Evolutionary conservation across 2,888 invertebrate genomes (phyloP), one percentile per base, ranked within the genome.

Genomic region (Napeogenes inachia): DNA sequence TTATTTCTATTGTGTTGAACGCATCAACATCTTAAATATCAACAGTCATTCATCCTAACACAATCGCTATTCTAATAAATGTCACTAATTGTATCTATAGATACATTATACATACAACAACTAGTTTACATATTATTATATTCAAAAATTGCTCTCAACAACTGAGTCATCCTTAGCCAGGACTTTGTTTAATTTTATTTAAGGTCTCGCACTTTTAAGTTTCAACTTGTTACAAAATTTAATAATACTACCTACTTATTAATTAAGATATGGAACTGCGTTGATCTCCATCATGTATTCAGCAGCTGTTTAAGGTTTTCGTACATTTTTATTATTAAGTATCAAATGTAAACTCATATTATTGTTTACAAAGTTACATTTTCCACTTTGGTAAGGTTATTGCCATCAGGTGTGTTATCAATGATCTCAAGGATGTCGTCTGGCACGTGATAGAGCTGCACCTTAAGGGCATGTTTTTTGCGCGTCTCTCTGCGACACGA

Each of bases 101-200:
- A 68, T 82, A 78, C 75, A 76, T 63, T 63, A 75, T 73, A 65
- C 76, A 76, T 79, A 81, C 82, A 80, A 79, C 79, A 78, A 78
- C 87, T 85, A 87, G 82, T 89, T 89, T 83, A 87, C 89, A 87
- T 89, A 88, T 85, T 85, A 85, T 85, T 81, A 85, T 89, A 89
- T 87, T 87, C 85, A 85, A 87, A 64, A 85, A 87, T 83, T 85
- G 79, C 82, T 84, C 82, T 81, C 81, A 75, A 78, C 81, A 74
- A 84, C 88, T 87, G 89, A 90, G 85, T 90, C 89, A 89, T 87
- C 82, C 84, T 81, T 76, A 74, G 79, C 80, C 81, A 79, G 78
- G 78, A 75, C 75, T 81, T 79, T 78, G 80, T 84, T 81, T 78
- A 80, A 76, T 80, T 78, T 77, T 70, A 71, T 79, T 85, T 87